These are phyloP conservation scores for Yoshiicerus persimilis DNA, from an alignment of 1,140 invertebrate genomes.

Conservation along the genomic window DNA sequence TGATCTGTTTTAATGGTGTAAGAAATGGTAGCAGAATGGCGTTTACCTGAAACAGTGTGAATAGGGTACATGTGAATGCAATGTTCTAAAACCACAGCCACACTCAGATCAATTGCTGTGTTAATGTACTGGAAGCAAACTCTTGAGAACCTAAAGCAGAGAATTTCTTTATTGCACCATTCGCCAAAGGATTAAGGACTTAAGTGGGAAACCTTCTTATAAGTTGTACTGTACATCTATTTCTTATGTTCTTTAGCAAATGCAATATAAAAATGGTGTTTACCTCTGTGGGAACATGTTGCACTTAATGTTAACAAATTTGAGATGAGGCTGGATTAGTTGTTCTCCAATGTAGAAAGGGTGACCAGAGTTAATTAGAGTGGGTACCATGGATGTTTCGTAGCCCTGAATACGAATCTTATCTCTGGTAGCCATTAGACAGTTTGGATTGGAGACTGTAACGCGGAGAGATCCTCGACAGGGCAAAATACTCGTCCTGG, in stretches of 20 bases:
- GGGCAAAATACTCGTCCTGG: slow-evolving; percentile 25
- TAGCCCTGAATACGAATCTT: slow-evolving; percentile 45
- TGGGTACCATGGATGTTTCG: slow-evolving; percentile 35
- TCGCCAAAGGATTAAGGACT: too few species aligned
- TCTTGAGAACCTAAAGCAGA: slow-evolving; percentile 30
- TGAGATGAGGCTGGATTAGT: slow-evolving; percentile 25
- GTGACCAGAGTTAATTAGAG: slow-evolving; percentile 30
- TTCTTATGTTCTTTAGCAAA: too few species aligned
- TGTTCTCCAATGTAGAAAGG: slow-evolving; percentile 43
- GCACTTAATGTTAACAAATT: slow-evolving; percentile 30
- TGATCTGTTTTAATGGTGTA: too few species aligned
- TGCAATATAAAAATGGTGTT: background rate
- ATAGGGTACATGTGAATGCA: slow-evolving; percentile 41
- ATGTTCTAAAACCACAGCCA: slow-evolving; percentile 43
- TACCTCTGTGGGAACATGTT: slow-evolving; percentile 39
- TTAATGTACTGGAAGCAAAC: slow-evolving; percentile 49
- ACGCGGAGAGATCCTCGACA: slow-evolving; percentile 29
- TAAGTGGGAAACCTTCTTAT: too few species aligned
- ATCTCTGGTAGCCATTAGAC: slow-evolving; percentile 29
- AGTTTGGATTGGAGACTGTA: slow-evolving; percentile 27
- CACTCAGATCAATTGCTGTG: slow-evolving; percentile 44
- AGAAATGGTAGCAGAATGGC: background rate
- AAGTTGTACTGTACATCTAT: too few species aligned
- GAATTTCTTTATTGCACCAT: too few species aligned
- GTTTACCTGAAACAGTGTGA: slow-evolving; percentile 29